Base-by-base conservation (phyloP, 2,797 vertebrate species). In the Sebastes paucispinis region DNA sequence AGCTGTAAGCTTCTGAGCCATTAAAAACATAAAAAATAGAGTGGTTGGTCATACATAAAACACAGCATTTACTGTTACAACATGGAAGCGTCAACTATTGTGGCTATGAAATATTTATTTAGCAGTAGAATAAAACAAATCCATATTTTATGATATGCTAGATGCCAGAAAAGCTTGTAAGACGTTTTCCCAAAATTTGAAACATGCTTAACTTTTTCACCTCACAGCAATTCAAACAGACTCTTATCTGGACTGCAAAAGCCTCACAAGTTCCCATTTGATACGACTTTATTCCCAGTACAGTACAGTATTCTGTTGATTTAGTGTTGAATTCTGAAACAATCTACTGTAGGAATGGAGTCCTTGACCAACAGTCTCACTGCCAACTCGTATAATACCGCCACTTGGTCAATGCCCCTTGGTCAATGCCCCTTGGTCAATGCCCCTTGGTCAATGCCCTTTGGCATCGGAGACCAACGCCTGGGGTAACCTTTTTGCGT, bases 101-200 rank as follows among this genome's bases (percentile, higher is more conserved):
- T 18, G 7, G 25, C 39, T 6, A 57, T 82, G 5, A 87, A 57
- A 76, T 59, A 80, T 83, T 76, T 34, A 78, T 52, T 47, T 47
- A 47, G 16, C 7, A 18, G 5, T 18, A 20, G 43, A 18, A 47
- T 43, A 31, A 24, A 74, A 66, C n/a, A 73, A 62, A 72, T 81
- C 43, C 66, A 54, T 71, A 65, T 75, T 77, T 64, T 16, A 77
- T 79, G 55, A 1, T 64, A 34, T 5, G 34, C 25, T 18, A 32
- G 24, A 57, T 36, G 2, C 13, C 24, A 22, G 29, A 22, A 59
- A 54, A 43, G 31, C 2, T 29, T 39, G 2, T 58, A 57, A 20
- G 5, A 7, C 3, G 1, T 6, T 36, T 69, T 62, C 31, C 3
- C 11, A 16, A 68, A 36, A 57, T 47, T 20, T 5, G 1, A 62